Percentiles rank a stretch among this genome's conserved stretches.
Conservation (phyloP, 2,888 invertebrate genomes). For the Eupithecia vulgata region DNA sequence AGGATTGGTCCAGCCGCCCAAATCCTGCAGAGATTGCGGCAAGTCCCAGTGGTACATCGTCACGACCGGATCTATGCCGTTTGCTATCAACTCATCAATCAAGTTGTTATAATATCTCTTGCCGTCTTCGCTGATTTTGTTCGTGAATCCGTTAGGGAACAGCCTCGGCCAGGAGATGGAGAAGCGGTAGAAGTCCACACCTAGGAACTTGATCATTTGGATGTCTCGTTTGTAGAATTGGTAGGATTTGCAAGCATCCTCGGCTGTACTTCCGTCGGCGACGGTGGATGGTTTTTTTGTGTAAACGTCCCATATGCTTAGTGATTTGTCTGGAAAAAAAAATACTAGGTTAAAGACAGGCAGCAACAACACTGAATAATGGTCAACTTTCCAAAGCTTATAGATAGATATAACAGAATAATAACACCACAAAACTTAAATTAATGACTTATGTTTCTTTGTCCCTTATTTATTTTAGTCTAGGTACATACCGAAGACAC, state of each 20-base stretch:
- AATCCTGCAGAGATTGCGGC: constrained; percentile 80
- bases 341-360: neutral
- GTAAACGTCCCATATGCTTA: constrained; percentile 86
- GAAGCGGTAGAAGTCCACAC: constrained; percentile 82
- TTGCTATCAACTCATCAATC: constrained; percentile 83
- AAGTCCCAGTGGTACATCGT: constrained; percentile 85
- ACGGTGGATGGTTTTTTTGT: constrained; percentile 78
- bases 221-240: constrained; percentile 84
- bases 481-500: no score
- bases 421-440: no score
- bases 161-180: constrained; percentile 87
- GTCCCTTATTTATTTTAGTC: no score
- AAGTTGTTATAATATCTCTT: constrained; percentile 86
- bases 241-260: constrained; percentile 85
- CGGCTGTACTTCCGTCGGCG: constrained; percentile 80
- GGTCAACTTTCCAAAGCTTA: no score
- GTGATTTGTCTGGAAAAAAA: constrained; percentile 73
- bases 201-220: constrained; percentile 70
- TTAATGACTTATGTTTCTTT: no score
- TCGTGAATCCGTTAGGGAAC: constrained; percentile 82
- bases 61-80: constrained; percentile 85
- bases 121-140: constrained; percentile 83
- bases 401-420: no score
- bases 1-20: constrained; percentile 83
- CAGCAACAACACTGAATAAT: no score